Evolutionary conservation across 2,888 invertebrate species (phyloP), one percentile per base, ranked within the genome.

Genomic region (Horisme vitalbata): DNA sequence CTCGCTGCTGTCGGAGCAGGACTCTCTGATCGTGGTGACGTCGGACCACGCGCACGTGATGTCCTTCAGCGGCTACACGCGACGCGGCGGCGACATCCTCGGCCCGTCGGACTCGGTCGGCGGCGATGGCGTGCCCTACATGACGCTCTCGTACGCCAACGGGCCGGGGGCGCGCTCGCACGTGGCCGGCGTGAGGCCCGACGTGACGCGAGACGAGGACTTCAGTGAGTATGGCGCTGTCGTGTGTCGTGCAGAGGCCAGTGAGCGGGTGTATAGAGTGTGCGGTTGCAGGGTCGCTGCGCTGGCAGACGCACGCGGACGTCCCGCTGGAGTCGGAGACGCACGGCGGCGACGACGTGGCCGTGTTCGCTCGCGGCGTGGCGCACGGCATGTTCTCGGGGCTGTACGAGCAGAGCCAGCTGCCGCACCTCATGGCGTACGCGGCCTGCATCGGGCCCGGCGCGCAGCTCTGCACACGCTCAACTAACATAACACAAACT

Each of bases 321-420:
- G 90, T 91, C 7, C 94, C 94, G 0, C 75, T 92, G 41, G 64
- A 63, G 1, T 77, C 79, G 34, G 94, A 94, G 71, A 94, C 94
- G 11, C 95, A 95, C 73, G 94, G 94, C 8, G 94, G 94, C 0
- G 95, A 96, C 59, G 96, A 96, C 83, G 95, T 96, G 20, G 92
- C 92, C 0, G 93, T 96, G 32, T 95, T 92, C 77, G 93, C 93
- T 57, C 78, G 79, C 38, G 96, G 93, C 39, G 95, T 95, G 2
- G 93, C 93, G 86, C 90, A 95, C 20, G 93, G 94, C 71, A 83
- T 96, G 49, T 94, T 96, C 75, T 90, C 93, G 7, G 95, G 95
- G 4, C 91, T 92, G 31, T 93, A 93, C 71, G 95, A 96, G 71
- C 95, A 96, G 83, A 93, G 92, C 71, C 93, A 92, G 67, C 92